A percentile compares a stretch with the other conserved stretches of the same genome.
Evolutionary conservation across 2,888 invertebrate species (phyloP).

Genomic region (Anorthoa munda): DNA sequence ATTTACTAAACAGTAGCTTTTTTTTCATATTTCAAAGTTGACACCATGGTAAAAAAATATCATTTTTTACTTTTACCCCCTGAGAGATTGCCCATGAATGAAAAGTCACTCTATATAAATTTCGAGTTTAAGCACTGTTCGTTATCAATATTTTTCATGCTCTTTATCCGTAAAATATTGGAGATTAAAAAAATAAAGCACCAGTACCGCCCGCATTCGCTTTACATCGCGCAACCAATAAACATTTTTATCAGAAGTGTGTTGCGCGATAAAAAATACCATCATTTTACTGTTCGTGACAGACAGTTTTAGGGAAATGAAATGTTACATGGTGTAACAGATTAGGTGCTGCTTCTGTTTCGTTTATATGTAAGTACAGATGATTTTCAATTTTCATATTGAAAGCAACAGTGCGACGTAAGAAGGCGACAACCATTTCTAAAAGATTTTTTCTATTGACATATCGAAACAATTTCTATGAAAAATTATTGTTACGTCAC

Average conservation of each 20-base stretch:
- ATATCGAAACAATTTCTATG: too few species aligned
- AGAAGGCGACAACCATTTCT: too few species aligned
- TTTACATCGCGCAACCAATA: conserved; percentile 72
- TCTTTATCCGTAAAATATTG: conserved; percentile 68
- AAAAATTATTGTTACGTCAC: too few species aligned
- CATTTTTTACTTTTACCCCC: too few species aligned
- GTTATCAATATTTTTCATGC: conserved; percentile 72
- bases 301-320: conserved; percentile 22
- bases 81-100: not conserved
- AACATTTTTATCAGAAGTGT: conserved; percentile 63
- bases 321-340: not conserved
- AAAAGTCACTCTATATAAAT: conserved; percentile 52
- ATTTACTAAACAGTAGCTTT: too few species aligned
- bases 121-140: conserved; percentile 58
- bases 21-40: too few species aligned
- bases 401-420: too few species aligned
- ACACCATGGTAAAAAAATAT: too few species aligned
- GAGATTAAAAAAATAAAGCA: conserved; percentile 68
- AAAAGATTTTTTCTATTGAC: too few species aligned
- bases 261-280: conserved; percentile 55
- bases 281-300: conserved; percentile 44
- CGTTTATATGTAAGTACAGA: too few species aligned
- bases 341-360: conserved; percentile 4
- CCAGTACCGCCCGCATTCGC: conserved; percentile 71
- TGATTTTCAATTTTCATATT: too few species aligned